A percentile compares a stretch with the other conserved stretches of the same genome.
These are phyloP conservation scores for Lochmaea crataegi DNA, from an alignment of 2,888 invertebrate species.

Conservation along the genomic window DNA sequence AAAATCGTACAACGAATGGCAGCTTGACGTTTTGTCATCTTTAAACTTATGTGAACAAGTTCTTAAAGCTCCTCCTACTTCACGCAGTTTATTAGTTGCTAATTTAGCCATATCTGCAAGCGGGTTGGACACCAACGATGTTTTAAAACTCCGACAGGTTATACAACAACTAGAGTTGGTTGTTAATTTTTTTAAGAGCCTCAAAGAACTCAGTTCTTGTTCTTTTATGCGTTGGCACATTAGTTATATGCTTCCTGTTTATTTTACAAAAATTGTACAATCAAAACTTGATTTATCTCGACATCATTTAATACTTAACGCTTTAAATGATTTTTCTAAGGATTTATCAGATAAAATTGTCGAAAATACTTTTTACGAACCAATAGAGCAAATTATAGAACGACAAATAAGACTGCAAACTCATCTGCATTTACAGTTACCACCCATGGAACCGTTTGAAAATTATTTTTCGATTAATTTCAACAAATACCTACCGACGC, in stretches of 20 bases:
- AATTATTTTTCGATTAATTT: constrained; percentile 58
- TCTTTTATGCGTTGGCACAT: constrained; percentile 87
- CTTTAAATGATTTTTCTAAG: constrained; percentile 56
- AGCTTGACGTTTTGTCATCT: constrained; percentile 78
- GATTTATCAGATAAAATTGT: constrained; percentile 62
- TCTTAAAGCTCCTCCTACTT: constrained; percentile 68
- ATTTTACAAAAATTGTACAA: constrained; percentile 79
- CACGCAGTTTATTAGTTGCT: constrained; percentile 59
- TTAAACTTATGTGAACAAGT: constrained; percentile 79
- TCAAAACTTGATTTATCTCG: constrained; percentile 74
- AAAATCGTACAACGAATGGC: constrained; percentile 74
- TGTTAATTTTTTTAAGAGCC: constrained; percentile 69
- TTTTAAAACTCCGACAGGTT: constrained; percentile 71
- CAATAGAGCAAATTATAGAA: constrained; percentile 88
- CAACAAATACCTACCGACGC: constrained; percentile 56
- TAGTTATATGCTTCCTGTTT: constrained; percentile 76
- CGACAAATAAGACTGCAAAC: constrained; percentile 92
- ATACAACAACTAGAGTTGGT: constrained; percentile 76
- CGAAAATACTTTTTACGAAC: constrained; percentile 72
- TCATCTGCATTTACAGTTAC: constrained; percentile 88
- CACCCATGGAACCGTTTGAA: constrained; percentile 66
- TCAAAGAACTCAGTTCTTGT: constrained; percentile 76
- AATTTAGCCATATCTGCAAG: constrained; percentile 65
- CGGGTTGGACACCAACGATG: constrained; percentile 75
- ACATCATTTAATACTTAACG: constrained; percentile 64